A percentile compares a stretch with the other conserved stretches of the same genome.
Evolutionary conservation across 1,140 invertebrate species (phyloP).

Genomic region (Marisa cornuarietis): DNA sequence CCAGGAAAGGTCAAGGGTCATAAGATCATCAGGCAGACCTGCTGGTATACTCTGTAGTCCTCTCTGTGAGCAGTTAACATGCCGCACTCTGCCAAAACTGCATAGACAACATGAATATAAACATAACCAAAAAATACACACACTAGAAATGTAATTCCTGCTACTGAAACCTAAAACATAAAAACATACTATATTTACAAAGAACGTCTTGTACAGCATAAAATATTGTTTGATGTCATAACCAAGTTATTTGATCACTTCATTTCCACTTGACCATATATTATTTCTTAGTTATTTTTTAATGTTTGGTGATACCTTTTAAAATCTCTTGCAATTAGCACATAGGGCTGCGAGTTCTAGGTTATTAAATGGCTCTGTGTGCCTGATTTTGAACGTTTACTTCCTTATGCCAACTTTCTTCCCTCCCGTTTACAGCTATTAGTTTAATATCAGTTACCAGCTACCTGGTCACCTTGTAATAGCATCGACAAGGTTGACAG

Average conservation of each 20-base stretch:
- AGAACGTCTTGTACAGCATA: background rate
- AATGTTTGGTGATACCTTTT: too few species aligned
- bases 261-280: background rate
- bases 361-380: background rate
- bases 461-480: constrained; percentile 16
- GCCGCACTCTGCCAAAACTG: constrained; percentile 13
- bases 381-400: background rate
- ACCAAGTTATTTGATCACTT: background rate
- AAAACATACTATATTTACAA: background rate
- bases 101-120: background rate
- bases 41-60: constrained; percentile 8
- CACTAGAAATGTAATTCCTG: background rate
- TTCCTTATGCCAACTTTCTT: too few species aligned
- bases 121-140: background rate
- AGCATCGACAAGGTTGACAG: constrained; percentile 19
- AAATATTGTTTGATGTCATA: background rate
- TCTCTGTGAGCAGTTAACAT: constrained; percentile 24
- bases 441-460: background rate
- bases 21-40: constrained; percentile 20
- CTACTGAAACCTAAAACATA: background rate
- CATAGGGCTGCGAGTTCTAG: background rate
- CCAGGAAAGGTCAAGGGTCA: constrained; percentile 21
- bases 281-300: background rate
- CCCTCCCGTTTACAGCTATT: background rate
- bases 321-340: background rate